Base-by-base conservation (phyloP, 2,113 vertebrate species). In the Zosterops borbonicus region DNA sequence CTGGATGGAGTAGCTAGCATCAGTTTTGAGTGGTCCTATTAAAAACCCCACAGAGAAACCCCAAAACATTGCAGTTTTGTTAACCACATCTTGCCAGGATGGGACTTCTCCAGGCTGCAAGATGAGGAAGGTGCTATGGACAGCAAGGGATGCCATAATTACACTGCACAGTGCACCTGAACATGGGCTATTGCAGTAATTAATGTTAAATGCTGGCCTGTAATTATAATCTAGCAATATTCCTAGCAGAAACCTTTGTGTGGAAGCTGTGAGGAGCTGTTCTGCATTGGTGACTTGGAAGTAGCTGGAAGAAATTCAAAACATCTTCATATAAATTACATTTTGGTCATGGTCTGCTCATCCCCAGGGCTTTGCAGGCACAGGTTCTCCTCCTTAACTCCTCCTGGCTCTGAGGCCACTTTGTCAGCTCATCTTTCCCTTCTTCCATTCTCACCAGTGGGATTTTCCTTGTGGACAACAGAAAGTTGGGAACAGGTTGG, bases 321-420 rank as follows among this genome's bases (percentile, higher is more conserved):
- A 83, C 64, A 42, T 84, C 87, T 96, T 92, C 77, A 84, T 89
- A 83, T 95, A 89, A 95, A 94, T 95, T 83, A 69, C 80, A 37
- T 81, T 92, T 96, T 91, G 91, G 93, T 95, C 89, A 81, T 78
- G 91, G 87, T 94, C 94, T 74, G 93, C 73, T 92, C 59, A 21
- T 42, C 68, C 59, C 6, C 11, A 0, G 19, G 70, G 33, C 47
- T 79, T 50, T 22, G 29, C 50, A 29, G 71, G 71, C 37, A 23
- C 22, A 9, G 42, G 28, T 52, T 77, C 23, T 35, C 41, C 28
- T 83, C 33, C 28, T 49, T 1, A 0, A 7, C 11, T 4, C 56
- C 62, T 86, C 31, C 21, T 3, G 10, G 27, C 56, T 82, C 2
- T 31, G 44, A 20, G 3, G 9, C 39, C 0, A 3, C 46, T 85